Evolutionary conservation across 2,797 vertebrate genomes (phyloP).

Genomic region (Adrianichthys oophorus): DNA sequence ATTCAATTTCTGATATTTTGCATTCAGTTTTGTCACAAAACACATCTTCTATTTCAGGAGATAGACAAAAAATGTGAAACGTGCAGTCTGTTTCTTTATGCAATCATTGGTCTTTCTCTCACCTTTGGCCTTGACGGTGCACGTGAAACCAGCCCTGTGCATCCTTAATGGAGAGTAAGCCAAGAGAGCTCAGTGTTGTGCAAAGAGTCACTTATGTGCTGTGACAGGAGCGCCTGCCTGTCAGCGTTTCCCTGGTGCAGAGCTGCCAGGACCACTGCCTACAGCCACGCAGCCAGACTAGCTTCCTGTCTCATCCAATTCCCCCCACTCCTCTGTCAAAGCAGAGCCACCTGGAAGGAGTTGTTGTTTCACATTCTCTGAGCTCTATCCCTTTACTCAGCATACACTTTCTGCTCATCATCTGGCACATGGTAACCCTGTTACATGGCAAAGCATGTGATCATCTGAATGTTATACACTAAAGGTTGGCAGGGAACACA

Average conservation of each 20-base stretch:
- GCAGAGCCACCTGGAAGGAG: conserved; percentile 69
- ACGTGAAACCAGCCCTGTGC: conserved; percentile 44
- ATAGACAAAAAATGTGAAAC: no score
- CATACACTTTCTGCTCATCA: conserved; percentile 44
- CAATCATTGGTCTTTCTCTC: conserved; percentile 42
- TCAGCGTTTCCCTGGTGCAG: conserved; percentile 71
- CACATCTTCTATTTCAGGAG: no score
- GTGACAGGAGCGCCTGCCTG: conserved; percentile 73
- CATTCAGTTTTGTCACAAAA: no score
- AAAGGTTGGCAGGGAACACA: no score
- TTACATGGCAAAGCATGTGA: conserved; percentile 33
- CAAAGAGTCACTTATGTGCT: conserved; percentile 62
- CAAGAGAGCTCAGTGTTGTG: conserved; percentile 48
- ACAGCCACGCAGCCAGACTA: conserved; percentile 66
- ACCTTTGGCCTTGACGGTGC: conserved; percentile 42
- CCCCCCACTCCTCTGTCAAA: conserved; percentile 53
- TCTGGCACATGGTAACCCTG: conserved; percentile 30
- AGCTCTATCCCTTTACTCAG: conserved; percentile 57
- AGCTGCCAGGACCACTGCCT: conserved; percentile 76
- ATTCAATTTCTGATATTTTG: no score
- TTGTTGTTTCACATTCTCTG: conserved; percentile 60
- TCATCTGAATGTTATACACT: no score
- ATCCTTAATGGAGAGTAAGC: conserved; percentile 4
- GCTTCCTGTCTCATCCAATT: conserved; percentile 74
- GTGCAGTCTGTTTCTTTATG: conserved; percentile 1